Percentiles rank a stretch among this genome's conserved stretches.
Conservation (phyloP, 2,888 invertebrate species). For the Agrochola lota region DNA sequence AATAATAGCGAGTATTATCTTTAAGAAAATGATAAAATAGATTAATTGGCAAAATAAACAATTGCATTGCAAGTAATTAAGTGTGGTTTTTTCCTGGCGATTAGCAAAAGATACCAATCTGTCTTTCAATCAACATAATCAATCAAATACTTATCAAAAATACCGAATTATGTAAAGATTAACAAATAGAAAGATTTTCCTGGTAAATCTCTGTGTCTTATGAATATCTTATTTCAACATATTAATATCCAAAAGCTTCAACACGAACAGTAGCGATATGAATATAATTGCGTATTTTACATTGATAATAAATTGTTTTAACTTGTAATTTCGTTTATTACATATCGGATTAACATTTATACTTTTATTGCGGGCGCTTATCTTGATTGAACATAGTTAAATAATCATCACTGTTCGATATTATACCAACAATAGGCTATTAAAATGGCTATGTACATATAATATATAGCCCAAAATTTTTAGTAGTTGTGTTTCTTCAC, state of each 20-base stretch:
- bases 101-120: slow-evolving; percentile 38
- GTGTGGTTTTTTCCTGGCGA: slow-evolving; percentile 32
- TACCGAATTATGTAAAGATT: not conserved
- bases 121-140: slow-evolving; percentile 8
- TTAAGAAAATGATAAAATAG: slow-evolving; percentile 16
- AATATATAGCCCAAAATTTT: not conserved
- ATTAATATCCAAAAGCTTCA: slow-evolving; percentile 1
- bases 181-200: not conserved
- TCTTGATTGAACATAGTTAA: slow-evolving; percentile 82
- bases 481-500: not conserved
- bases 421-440: slow-evolving; percentile 12
- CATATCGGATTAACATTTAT: slow-evolving; percentile 77
- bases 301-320: slow-evolving; percentile 58
- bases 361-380: slow-evolving; percentile 79
- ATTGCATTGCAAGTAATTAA: slow-evolving; percentile 36
- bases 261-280: slow-evolving; percentile 38
- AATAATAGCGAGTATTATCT: slow-evolving; percentile 14
- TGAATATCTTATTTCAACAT: not conserved
- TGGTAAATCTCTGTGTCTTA: not conserved
- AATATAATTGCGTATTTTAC: slow-evolving; percentile 55
- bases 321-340: slow-evolving; percentile 70
- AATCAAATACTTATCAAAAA: slow-evolving; percentile 4
- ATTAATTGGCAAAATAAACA: slow-evolving; percentile 42
- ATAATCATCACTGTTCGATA: slow-evolving; percentile 46
- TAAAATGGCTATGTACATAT: slow-evolving; percentile 21